phyloP scores from a whole-genome alignment of 2,797 vertebrate genomes.

The Microctenopoma stevenorrisi region DNA sequence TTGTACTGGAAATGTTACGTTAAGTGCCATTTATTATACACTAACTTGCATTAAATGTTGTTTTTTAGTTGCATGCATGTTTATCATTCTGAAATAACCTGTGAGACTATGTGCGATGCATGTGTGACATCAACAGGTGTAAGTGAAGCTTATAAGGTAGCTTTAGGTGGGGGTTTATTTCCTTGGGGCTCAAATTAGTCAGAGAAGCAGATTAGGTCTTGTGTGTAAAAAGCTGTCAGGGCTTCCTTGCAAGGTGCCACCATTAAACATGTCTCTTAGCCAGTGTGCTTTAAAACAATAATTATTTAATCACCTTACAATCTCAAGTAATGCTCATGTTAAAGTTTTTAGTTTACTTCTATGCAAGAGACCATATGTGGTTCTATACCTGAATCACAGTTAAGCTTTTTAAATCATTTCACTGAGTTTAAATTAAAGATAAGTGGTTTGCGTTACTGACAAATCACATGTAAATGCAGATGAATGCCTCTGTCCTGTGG shows the following conservation, averaged over 20 bases:
- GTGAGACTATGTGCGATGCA: slow-evolving; percentile 24
- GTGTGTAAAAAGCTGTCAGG: slow-evolving; percentile 52
- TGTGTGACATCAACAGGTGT: slow-evolving; percentile 65
- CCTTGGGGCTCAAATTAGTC: slow-evolving; percentile 72
- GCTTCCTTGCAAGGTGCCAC: slow-evolving; percentile 47
- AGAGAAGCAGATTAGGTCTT: slow-evolving; percentile 67
- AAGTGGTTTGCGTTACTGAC: not conserved
- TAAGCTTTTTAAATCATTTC: not conserved
- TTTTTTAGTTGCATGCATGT: slow-evolving; percentile 17
- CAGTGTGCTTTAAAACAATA: slow-evolving; percentile 71
- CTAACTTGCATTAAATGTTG: not conserved
- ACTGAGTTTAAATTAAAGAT: not conserved
- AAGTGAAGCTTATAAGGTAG: slow-evolving; percentile 62
- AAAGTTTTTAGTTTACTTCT: slow-evolving; percentile 11
- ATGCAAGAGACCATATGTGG: not conserved
- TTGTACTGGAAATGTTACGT: not conserved
- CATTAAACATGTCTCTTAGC: slow-evolving; percentile 67
- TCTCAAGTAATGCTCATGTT: slow-evolving; percentile 33
- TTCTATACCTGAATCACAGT: not conserved
- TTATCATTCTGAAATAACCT: slow-evolving; percentile 10
- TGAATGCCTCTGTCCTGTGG: not conserved
- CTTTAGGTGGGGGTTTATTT: slow-evolving; percentile 70
- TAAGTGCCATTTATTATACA: not conserved
- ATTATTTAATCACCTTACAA: slow-evolving; percentile 71
- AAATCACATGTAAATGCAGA: not conserved